Percentiles rank a stretch among this genome's conserved stretches.
Evolutionary conservation across 1,140 invertebrate genomes (phyloP).

Genomic region (Temnothorax nylanderi): DNA sequence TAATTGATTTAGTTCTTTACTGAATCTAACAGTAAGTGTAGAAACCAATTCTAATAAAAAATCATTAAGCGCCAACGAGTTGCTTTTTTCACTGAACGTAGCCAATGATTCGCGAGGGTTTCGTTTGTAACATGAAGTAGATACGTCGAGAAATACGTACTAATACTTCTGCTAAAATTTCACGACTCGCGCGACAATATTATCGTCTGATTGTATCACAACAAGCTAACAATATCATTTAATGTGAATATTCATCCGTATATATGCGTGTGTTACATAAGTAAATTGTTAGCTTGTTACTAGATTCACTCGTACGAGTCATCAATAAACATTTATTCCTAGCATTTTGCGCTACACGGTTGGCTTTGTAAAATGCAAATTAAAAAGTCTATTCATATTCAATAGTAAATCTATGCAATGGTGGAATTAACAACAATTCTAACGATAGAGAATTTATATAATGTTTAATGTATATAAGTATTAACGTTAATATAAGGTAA

Average conservation of each 20-base stretch:
- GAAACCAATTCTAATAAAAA: no score
- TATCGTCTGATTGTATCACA: background rate
- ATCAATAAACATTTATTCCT: constrained; percentile 17
- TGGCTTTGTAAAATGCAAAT: constrained; percentile 5
- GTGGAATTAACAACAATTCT: background rate
- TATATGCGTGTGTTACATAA: constrained; percentile 6
- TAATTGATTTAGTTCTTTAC: no score
- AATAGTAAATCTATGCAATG: background rate
- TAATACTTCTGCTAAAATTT: constrained; percentile 34
- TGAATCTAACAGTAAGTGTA: no score
- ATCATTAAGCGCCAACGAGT: no score
- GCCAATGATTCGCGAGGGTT: background rate
- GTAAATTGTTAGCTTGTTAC: background rate
- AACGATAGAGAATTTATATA: background rate
- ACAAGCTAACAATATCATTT: constrained; percentile 8
- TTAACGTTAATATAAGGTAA: background rate
- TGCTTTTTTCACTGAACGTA: no score
- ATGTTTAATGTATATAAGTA: background rate
- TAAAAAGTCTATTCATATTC: background rate
- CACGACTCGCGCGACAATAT: background rate
- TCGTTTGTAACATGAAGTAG: constrained; percentile 7
- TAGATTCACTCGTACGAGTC: background rate
- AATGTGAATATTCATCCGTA: background rate
- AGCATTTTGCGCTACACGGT: background rate
- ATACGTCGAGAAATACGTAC: background rate